Percentiles rank a stretch among this genome's conserved stretches.
Conservation (phyloP, 1,140 invertebrate species). For the Zaprionus africanus region DNA sequence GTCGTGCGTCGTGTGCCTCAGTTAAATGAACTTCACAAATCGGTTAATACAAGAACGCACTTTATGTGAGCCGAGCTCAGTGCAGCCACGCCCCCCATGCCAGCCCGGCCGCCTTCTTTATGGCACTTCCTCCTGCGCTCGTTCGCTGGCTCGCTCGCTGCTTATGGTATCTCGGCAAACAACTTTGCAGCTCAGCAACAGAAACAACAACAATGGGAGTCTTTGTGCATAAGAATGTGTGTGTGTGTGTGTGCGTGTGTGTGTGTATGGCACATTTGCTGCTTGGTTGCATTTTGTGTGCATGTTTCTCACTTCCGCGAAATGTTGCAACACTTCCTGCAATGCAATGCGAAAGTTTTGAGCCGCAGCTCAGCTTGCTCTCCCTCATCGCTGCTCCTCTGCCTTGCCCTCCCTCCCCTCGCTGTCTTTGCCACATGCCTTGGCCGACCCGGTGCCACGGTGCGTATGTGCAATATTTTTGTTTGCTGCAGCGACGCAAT, state of each 20-base stretch:
- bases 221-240: neutral
- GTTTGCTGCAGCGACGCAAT: conserved; percentile 56
- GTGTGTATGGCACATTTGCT: conserved; percentile 44
- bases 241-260: conserved; percentile 15
- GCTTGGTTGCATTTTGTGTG: conserved; percentile 56
- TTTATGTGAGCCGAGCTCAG: conserved; percentile 24
- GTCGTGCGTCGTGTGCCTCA: conserved; percentile 10
- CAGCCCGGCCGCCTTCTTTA: neutral
- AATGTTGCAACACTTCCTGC: conserved; percentile 59
- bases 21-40: conserved; percentile 53
- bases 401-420: neutral
- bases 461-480: conserved; percentile 58
- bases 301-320: conserved; percentile 57
- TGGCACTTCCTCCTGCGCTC: conserved; percentile 19
- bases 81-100: neutral
- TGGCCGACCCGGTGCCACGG: conserved; percentile 16
- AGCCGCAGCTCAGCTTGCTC: conserved; percentile 4
- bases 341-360: conserved; percentile 50
- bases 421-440: conserved; percentile 1
- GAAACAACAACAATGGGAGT: conserved; percentile 1
- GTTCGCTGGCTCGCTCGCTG: too few relatives aligned
- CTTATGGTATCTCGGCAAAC: too few relatives aligned
- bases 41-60: conserved; percentile 48
- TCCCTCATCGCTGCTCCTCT: too few relatives aligned
- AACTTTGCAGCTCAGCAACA: too few relatives aligned